Evolutionary conservation across 2,797 vertebrate species (phyloP).

Genomic region (Echiichthys vipera): DNA sequence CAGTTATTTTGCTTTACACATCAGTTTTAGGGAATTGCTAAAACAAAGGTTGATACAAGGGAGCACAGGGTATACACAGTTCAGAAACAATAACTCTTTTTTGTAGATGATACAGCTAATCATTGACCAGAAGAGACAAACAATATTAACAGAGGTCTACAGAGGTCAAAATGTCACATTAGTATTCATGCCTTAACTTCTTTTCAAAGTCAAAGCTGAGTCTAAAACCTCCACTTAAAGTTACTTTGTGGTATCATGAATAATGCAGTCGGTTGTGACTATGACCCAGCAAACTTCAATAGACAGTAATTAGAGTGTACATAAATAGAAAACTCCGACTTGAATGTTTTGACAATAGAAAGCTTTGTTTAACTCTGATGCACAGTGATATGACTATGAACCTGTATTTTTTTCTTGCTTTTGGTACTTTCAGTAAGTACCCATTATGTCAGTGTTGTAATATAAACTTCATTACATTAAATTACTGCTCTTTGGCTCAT

Average conservation of each 20-base stretch:
- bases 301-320: neutral
- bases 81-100: neutral
- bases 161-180: neutral
- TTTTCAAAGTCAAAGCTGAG: neutral
- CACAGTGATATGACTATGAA: neutral
- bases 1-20: neutral
- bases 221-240: neutral
- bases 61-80: neutral
- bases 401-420: neutral
- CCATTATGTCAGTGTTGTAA: neutral
- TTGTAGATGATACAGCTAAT: neutral
- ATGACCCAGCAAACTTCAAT: neutral
- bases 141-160: neutral
- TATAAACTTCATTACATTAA: neutral
- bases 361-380: neutral
- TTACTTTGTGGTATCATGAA: conserved; percentile 1
- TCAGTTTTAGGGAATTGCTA: conserved; percentile 1
- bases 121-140: neutral
- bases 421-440: neutral
- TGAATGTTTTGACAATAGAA: neutral
- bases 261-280: conserved; percentile 9
- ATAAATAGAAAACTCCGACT: neutral
- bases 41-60: neutral
- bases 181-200: neutral
- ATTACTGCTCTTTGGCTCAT: neutral